Conservation (phyloP, 1,140 invertebrate species). For the Antheraea pernyi region DNA sequence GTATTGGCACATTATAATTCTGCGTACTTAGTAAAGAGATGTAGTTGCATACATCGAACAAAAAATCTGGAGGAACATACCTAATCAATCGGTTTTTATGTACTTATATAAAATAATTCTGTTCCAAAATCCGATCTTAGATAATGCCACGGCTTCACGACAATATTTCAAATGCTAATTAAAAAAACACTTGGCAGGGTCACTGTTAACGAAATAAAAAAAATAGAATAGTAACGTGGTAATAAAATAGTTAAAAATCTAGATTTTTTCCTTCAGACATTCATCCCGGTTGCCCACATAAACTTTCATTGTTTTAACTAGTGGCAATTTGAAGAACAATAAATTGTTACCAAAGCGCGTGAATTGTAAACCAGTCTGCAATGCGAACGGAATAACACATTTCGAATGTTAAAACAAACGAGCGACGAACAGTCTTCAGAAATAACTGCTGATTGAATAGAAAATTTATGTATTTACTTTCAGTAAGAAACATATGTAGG, state of each 20-base stretch:
- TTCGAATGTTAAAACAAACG: neutral
- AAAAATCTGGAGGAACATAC: too few relatives aligned
- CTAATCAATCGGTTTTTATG: too few relatives aligned
- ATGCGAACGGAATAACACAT: neutral
- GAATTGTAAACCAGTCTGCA: neutral
- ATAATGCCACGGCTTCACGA: neutral
- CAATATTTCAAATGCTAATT: neutral
- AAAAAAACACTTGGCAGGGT: neutral
- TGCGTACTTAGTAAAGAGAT: too few relatives aligned
- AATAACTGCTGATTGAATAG: neutral
- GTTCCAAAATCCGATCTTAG: neutral
- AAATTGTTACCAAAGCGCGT: neutral
- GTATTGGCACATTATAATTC: too few relatives aligned
- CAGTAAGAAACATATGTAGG: neutral
- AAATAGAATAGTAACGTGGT: neutral
- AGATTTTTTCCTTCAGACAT: neutral
- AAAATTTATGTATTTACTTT: neutral
- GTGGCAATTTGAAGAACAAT: neutral
- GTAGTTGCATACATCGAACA: too few relatives aligned
- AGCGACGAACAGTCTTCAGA: neutral
- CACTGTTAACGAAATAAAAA: neutral
- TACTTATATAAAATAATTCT: neutral
- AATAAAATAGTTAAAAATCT: neutral
- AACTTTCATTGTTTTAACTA: slow-evolving; percentile 3
- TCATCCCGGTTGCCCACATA: neutral